A percentile compares a stretch with the other conserved stretches of the same genome.
Conservation (phyloP, 2,797 vertebrate genomes). For the Gambusia yucatana region DNA sequence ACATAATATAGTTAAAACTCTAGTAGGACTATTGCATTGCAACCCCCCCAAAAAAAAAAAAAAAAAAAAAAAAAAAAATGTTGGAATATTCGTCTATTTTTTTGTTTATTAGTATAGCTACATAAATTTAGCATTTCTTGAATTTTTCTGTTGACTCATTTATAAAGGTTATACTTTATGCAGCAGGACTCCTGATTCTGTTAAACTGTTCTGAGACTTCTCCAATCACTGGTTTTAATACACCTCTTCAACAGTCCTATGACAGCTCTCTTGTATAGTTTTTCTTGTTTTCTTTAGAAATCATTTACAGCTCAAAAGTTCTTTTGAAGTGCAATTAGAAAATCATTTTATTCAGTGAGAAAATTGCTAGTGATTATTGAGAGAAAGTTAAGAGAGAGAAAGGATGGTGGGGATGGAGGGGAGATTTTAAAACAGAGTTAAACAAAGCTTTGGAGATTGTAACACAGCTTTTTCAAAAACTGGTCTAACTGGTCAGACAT, state of each 20-base stretch:
- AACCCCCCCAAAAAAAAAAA: background rate
- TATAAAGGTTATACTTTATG: background rate
- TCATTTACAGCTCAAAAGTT: background rate
- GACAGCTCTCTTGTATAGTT: background rate
- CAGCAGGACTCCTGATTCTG: background rate
- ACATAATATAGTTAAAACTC: background rate
- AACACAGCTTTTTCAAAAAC: background rate
- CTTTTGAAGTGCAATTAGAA: background rate
- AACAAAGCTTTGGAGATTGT: background rate
- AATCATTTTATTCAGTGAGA: background rate
- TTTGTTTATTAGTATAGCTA: background rate
- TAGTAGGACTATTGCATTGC: background rate
- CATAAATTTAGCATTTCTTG: background rate
- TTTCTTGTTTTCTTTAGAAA: background rate
- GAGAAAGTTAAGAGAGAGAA: background rate
- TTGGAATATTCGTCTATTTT: background rate
- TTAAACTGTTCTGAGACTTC: background rate
- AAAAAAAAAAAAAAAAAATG: background rate
- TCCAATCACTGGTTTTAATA: background rate
- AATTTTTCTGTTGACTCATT: background rate
- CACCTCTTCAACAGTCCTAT: background rate
- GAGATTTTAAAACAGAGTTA: background rate
- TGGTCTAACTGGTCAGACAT: background rate
- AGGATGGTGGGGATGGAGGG: background rate
- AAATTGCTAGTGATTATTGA: background rate